Percentiles rank a stretch among this genome's conserved stretches.
These are phyloP conservation scores for Muschampia plurimacula DNA, from an alignment of 2,888 invertebrate species.

Conservation along the genomic window DNA sequence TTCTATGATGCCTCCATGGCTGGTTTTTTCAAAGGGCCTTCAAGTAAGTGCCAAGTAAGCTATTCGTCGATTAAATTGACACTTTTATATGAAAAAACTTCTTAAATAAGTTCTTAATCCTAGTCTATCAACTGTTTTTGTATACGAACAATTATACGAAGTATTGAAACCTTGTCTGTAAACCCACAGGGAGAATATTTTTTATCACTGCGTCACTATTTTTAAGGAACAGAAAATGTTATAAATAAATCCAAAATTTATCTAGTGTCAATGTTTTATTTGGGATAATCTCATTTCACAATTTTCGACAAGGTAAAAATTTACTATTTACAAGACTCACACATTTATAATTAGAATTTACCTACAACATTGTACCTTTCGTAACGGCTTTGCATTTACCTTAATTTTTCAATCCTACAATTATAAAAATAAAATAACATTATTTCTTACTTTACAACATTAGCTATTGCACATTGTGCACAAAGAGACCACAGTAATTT, in stretches of 20 bases:
- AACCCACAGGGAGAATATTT: neutral
- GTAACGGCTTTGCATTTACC: conserved; percentile 63
- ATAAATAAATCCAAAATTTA: conserved; percentile 40
- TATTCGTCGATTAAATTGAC: no score
- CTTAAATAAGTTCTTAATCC: no score
- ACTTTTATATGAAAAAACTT: no score
- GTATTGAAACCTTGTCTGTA: no score
- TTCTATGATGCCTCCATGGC: no score
- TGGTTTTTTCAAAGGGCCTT: no score
- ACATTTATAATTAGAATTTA: conserved; percentile 71
- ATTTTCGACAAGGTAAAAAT: conserved; percentile 80
- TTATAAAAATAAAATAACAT: conserved; percentile 81
- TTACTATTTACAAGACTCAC: conserved; percentile 80
- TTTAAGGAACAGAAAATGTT: neutral
- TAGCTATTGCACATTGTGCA: conserved; percentile 77
- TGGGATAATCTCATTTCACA: conserved; percentile 84
- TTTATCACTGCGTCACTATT: neutral
- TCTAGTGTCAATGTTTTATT: conserved; percentile 79
- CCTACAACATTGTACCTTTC: conserved; percentile 79
- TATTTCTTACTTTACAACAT: conserved; percentile 76
- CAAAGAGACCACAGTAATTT: conserved; percentile 62
- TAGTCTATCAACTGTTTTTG: no score
- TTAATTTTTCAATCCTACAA: conserved; percentile 68
- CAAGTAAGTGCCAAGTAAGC: no score
- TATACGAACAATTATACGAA: no score